These are phyloP conservation scores for Paramisgurnus dabryanus DNA, from an alignment of 2,113 vertebrate species.

Conservation along the genomic window DNA sequence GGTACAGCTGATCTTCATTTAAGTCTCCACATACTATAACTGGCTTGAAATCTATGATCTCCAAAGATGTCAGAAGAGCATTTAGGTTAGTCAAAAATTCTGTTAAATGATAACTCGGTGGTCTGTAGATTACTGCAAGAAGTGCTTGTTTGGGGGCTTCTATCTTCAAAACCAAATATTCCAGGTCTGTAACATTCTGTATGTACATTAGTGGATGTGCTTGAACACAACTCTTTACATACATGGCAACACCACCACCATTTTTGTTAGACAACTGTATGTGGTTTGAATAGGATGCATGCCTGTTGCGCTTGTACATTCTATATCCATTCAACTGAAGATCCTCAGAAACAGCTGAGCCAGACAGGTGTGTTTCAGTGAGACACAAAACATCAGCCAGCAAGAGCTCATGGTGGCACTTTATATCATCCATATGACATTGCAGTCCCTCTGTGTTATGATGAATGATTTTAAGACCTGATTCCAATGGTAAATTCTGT, in stretches of 20 bases:
- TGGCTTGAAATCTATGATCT: neutral
- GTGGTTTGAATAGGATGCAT: conserved; percentile 40
- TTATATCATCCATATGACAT: neutral
- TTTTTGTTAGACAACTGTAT: conserved; percentile 25
- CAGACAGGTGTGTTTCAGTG: conserved; percentile 51
- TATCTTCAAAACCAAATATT: conserved; percentile 44
- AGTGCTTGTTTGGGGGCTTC: neutral
- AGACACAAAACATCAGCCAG: conserved; percentile 54
- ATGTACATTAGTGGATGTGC: conserved; percentile 22
- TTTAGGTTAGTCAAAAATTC: neutral
- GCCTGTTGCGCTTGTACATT: conserved; percentile 52
- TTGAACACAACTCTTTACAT: conserved; percentile 7
- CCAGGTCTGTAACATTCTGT: conserved; percentile 46
- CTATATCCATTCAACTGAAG: conserved; percentile 44
- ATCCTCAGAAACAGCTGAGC: conserved; percentile 40
- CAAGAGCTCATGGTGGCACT: conserved; percentile 50
- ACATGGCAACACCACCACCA: conserved; percentile 35
- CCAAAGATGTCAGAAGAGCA: neutral
- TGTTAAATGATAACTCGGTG: neutral
- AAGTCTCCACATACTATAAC: conserved; percentile 4
- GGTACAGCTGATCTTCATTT: neutral
- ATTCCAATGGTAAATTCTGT: neutral
- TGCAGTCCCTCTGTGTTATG: conserved; percentile 50
- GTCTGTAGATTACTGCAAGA: neutral
- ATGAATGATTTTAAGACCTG: conserved; percentile 44